A percentile compares a stretch with the other conserved stretches of the same genome.
Conservation (phyloP, 2,888 invertebrate genomes). For the Melinaea menophilus region DNA sequence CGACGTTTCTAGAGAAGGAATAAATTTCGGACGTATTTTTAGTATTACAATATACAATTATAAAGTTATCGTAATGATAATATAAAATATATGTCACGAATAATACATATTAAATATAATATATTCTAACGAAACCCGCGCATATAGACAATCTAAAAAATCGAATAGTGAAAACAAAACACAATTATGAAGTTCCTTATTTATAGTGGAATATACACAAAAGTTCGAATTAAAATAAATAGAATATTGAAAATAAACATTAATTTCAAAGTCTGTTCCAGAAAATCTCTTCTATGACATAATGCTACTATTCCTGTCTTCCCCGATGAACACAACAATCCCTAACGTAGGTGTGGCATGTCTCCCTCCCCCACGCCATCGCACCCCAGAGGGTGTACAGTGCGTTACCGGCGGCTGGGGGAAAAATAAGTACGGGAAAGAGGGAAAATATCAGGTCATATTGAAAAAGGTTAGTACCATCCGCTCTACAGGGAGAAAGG, state of each 20-base stretch:
- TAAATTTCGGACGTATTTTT: too few species aligned
- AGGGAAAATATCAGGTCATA: conserved; percentile 61
- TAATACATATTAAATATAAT: background rate
- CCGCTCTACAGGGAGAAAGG: too few species aligned
- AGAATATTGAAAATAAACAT: background rate
- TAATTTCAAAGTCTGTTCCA: conserved; percentile 30
- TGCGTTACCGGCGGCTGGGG: conserved; percentile 88
- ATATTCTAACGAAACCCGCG: too few species aligned
- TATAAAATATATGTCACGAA: too few species aligned
- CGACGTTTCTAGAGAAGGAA: too few species aligned
- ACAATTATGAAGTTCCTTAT: too few species aligned
- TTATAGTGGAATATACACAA: too few species aligned
- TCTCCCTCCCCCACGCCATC: conserved; percentile 70
- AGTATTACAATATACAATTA: too few species aligned
- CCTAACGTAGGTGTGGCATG: conserved; percentile 85
- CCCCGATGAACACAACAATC: conserved; percentile 75
- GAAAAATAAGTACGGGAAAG: conserved; percentile 81
- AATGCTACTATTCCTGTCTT: conserved; percentile 81
- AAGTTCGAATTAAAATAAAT: background rate
- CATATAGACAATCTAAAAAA: too few species aligned
- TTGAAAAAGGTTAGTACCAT: background rate
- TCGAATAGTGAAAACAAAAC: too few species aligned
- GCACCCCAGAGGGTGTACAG: conserved; percentile 50
- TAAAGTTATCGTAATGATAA: too few species aligned
- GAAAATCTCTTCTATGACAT: conserved; percentile 85